Percentiles rank a stretch among this genome's conserved stretches.
Conservation (phyloP, 2,888 invertebrate genomes). For the Frankliniella intonsa region DNA sequence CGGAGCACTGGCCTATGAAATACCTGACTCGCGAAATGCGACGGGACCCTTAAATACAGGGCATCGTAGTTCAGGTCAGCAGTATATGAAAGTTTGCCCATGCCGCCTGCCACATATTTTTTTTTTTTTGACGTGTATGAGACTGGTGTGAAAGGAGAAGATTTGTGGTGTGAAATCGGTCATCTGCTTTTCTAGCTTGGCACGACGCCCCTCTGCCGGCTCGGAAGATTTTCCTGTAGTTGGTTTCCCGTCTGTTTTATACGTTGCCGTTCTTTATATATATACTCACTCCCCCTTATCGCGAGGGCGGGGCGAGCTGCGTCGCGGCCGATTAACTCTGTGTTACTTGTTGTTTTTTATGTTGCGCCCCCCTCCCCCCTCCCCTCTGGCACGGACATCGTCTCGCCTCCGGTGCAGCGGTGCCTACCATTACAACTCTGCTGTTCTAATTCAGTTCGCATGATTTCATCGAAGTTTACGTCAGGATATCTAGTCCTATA, state of each 20-base stretch:
- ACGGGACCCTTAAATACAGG: too few species aligned
- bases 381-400: background rate
- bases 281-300: background rate
- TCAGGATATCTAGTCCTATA: too few species aligned
- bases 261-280: background rate
- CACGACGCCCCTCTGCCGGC: too few species aligned
- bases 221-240: background rate
- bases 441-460: too few species aligned
- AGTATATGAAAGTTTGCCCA: too few species aligned
- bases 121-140: background rate
- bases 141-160: background rate
- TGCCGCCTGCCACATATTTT: background rate
- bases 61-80: background rate
- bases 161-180: background rate
- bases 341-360: background rate
- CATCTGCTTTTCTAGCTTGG: background rate
- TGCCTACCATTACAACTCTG: too few species aligned
- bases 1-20: too few species aligned
- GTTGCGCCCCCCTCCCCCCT: background rate
- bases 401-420: background rate
- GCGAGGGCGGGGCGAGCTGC: background rate
- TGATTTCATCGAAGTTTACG: too few species aligned
- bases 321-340: background rate
- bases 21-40: too few species aligned
- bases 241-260: constrained; percentile 8